These are phyloP conservation scores for Hermaeophaga mercurialis DNA, from an alignment of 2,888 invertebrate genomes.

Conservation along the genomic window DNA sequence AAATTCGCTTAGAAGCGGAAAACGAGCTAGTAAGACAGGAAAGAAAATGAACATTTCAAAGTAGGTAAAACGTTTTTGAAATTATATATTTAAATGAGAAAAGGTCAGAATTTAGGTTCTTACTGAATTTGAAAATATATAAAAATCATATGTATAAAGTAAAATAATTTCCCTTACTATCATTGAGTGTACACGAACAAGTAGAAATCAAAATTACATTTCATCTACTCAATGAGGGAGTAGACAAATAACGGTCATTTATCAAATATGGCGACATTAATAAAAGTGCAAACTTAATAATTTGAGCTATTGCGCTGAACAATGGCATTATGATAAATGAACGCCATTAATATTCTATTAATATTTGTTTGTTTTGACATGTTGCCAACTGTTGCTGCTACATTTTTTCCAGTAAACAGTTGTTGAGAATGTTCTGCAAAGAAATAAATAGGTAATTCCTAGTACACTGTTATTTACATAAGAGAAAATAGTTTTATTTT, in stretches of 20 bases:
- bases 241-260: conserved; percentile 16
- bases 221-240: neutral
- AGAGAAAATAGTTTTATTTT: too few relatives aligned
- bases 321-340: conserved; percentile 26
- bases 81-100: too few relatives aligned
- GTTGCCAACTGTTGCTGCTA: conserved; percentile 27
- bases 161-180: too few relatives aligned
- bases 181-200: too few relatives aligned
- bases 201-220: neutral
- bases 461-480: too few relatives aligned
- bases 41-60: neutral
- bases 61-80: too few relatives aligned
- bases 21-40: neutral
- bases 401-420: conserved; percentile 6
- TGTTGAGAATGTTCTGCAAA: neutral
- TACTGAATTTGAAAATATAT: too few relatives aligned
- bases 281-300: conserved; percentile 28
- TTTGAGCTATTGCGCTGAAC: conserved; percentile 21
- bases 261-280: conserved; percentile 18
- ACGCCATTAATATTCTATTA: conserved; percentile 27
- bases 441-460: conserved; percentile 3
- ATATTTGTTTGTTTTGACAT: conserved; percentile 23
- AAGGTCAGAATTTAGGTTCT: too few relatives aligned
- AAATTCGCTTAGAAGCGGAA: neutral
- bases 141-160: too few relatives aligned